Conservation (phyloP, 2,113 vertebrate genomes). For the Tragelaphus buxtoni region DNA sequence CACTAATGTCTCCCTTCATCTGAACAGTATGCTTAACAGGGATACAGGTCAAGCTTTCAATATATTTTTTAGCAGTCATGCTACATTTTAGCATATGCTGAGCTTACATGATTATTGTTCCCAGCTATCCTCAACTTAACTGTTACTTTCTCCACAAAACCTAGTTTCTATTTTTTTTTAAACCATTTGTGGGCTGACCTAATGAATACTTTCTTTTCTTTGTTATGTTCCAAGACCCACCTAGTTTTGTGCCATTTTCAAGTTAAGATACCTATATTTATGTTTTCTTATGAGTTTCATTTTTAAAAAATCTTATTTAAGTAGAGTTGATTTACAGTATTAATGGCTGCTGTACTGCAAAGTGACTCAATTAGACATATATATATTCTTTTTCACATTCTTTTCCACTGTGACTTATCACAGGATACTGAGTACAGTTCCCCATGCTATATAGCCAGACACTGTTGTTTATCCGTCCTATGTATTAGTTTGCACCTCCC, state of each 20-base stretch:
- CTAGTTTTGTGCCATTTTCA: background rate
- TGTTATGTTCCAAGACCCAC: background rate
- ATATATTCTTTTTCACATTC: background rate
- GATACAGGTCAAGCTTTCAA: background rate
- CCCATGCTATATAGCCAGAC: background rate
- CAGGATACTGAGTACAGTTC: background rate
- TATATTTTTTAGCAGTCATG: background rate
- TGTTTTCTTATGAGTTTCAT: background rate
- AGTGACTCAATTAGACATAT: background rate
- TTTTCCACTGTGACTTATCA: background rate
- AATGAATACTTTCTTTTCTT: background rate
- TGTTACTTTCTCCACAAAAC: background rate
- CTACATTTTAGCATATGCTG: background rate
- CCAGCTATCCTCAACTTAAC: background rate
- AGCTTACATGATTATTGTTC: background rate
- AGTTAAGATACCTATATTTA: background rate
- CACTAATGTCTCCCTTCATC: background rate
- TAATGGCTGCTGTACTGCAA: background rate
- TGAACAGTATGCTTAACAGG: background rate
- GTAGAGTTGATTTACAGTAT: background rate
- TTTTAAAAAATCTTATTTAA: background rate
- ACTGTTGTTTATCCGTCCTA: too few relatives aligned
- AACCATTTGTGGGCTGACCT: background rate
- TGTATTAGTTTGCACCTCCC: background rate
- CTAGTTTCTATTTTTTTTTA: background rate